Evolutionary conservation across 2,797 vertebrate genomes (phyloP).

Genomic region (Sebastiscus tertius): DNA sequence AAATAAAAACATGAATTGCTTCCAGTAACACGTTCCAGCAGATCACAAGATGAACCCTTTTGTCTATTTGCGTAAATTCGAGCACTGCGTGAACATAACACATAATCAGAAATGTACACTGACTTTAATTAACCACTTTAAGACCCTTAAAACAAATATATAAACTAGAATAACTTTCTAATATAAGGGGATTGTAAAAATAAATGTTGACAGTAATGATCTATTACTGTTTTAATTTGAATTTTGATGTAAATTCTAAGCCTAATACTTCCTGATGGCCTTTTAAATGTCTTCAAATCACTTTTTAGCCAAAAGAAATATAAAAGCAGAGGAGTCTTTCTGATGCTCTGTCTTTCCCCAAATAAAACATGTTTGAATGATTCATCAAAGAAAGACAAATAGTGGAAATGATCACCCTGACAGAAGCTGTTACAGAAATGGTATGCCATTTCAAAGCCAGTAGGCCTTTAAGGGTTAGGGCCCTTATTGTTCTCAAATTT

Average conservation of each 20-base stretch:
- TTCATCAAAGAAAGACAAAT: conserved; percentile 28
- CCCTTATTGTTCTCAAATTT: conserved; percentile 74
- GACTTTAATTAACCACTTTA: conserved; percentile 49
- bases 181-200: conserved; percentile 32
- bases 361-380: conserved; percentile 57
- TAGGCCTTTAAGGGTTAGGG: conserved; percentile 29
- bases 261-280: not conserved
- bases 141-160: conserved; percentile 45
- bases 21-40: conserved; percentile 66
- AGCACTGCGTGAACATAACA: conserved; percentile 65
- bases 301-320: conserved; percentile 14
- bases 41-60: conserved; percentile 60
- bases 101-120: conserved; percentile 59
- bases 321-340: conserved; percentile 36
- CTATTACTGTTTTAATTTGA: conserved; percentile 32
- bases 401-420: not conserved
- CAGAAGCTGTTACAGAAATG: conserved; percentile 39
- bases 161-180: conserved; percentile 31
- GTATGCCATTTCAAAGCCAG: conserved; percentile 59
- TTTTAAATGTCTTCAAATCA: conserved; percentile 37
- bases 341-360: conserved; percentile 39
- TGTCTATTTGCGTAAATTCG: conserved; percentile 68
- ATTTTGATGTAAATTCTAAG: conserved; percentile 45
- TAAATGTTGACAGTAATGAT: conserved; percentile 28
- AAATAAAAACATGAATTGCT: conserved; percentile 69